Base-by-base conservation (phyloP, 2,113 vertebrate genomes). In the Phyllopteryx taeniolatus region DNA sequence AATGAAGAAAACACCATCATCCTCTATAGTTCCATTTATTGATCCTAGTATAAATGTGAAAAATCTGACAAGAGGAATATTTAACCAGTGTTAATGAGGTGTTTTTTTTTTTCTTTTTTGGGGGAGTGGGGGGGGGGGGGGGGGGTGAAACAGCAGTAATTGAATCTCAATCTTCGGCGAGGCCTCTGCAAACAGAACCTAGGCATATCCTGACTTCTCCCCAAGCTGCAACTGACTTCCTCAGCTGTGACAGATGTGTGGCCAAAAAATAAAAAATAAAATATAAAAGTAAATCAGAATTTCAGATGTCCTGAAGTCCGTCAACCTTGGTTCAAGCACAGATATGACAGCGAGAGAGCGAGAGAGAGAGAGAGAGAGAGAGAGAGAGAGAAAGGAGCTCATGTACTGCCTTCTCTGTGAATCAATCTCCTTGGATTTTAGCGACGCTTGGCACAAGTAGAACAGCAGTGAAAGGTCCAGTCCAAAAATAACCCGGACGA, bases 361-460 rank as follows among this genome's bases (percentile, higher is more conserved):
- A 67, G 72, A 62, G 74, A 71, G 71, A 49, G n/a, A 17, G 57
- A 76, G 68, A 69, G 49, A 74, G 62, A 62, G 61, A 77, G 71
- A 63, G 71, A 68, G 61, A 75, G 71, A 67, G 72, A 62, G 72
- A 71, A 71, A 49, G 27, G 71, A 76, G 73, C 76, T 86, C 79
- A 76, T 67, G 80, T 85, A 80, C 78, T 86, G 80, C 79, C 69
- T 87, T 85, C 78, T 44, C 70, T 57, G 12, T 66, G 75, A 88
- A 80, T 83, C 3, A 15, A 81, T 86, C 70, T 59, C 57, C 22
- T 69, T 1, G 35, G 69, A 79, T 76, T 65, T 75, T 65, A 35
- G n/a, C 73, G 59, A 72, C 59, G 63, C 59, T 78, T 82, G 85
- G 83, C 75, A 80, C 79, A 20, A 67, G 74, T 64, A 74, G 66